Conservation (phyloP, 2,113 vertebrate species). For the Larimichthys crocea region DNA sequence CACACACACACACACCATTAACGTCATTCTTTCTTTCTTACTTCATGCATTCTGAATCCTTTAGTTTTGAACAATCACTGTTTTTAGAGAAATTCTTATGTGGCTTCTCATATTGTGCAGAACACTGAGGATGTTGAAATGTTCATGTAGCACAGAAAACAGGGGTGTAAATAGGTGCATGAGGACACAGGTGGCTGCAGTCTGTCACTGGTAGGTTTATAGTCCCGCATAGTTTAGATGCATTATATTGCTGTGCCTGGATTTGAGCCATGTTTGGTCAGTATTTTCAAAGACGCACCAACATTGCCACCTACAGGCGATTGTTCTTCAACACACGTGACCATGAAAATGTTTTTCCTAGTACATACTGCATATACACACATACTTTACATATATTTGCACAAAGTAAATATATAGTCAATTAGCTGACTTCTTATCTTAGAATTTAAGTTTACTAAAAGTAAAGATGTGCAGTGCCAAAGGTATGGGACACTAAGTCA, state of each 20-base stretch:
- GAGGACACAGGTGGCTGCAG: not conserved
- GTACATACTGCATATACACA: too few species aligned
- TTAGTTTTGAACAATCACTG: not conserved
- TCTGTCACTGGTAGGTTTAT: not conserved
- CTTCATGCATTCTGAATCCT: not conserved
- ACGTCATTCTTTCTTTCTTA: not conserved
- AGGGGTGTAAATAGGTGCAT: not conserved
- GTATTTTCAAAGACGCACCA: not conserved
- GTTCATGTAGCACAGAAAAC: not conserved
- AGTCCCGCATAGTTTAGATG: not conserved
- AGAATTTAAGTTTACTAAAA: not conserved
- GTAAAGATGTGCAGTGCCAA: not conserved
- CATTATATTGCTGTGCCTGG: not conserved
- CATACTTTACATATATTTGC: too few species aligned
- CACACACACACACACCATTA: not conserved
- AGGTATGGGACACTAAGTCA: not conserved
- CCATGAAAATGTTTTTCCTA: too few species aligned
- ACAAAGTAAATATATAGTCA: too few species aligned
- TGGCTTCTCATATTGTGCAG: not conserved
- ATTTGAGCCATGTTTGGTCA: not conserved
- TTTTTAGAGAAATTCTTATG: not conserved
- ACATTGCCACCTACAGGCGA: conserved; percentile 37
- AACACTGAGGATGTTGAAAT: not conserved
- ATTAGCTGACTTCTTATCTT: too few species aligned
- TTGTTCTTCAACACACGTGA: conserved; percentile 1